Conservation (phyloP, 1,140 invertebrate genomes). For the Propsilocerus akamusi region DNA sequence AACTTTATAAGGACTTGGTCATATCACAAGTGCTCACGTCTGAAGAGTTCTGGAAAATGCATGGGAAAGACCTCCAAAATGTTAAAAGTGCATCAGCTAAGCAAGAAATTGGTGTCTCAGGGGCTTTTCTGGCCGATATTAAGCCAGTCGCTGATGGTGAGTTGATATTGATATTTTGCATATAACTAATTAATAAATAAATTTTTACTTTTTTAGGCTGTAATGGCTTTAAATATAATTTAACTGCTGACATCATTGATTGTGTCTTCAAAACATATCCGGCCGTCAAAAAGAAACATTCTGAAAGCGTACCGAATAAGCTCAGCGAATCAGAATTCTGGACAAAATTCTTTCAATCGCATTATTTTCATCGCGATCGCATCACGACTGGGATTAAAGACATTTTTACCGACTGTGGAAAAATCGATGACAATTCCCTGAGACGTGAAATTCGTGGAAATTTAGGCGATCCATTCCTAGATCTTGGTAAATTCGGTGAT, state of each 20-base stretch:
- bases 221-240: constrained; percentile 93
- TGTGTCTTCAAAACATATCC: constrained; percentile 99
- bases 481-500: constrained; percentile 64
- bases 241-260: constrained; percentile 92
- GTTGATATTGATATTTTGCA: too few species aligned
- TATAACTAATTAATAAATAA: too few species aligned
- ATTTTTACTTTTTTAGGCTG: too few species aligned
- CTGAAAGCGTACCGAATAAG: constrained; percentile 89
- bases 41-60: constrained; percentile 91
- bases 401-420: constrained; percentile 91
- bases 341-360: constrained; percentile 98
- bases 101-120: constrained; percentile 79
- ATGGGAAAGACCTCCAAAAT: constrained; percentile 60
- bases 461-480: constrained; percentile 59
- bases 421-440: constrained; percentile 80
- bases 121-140: constrained; percentile 79
- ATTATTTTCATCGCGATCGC: constrained; percentile 96
- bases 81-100: constrained; percentile 40
- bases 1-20: constrained; percentile 84
- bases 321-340: constrained; percentile 95
- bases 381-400: constrained; percentile 77
- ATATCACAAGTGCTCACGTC: constrained; percentile 82
- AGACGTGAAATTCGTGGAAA: constrained; percentile 59
- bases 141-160: constrained; percentile 96
- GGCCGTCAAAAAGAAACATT: constrained; percentile 90